A percentile compares a stretch with the other conserved stretches of the same genome.
Conservation (phyloP, 2,888 invertebrate genomes). For the Cenopis cana region DNA sequence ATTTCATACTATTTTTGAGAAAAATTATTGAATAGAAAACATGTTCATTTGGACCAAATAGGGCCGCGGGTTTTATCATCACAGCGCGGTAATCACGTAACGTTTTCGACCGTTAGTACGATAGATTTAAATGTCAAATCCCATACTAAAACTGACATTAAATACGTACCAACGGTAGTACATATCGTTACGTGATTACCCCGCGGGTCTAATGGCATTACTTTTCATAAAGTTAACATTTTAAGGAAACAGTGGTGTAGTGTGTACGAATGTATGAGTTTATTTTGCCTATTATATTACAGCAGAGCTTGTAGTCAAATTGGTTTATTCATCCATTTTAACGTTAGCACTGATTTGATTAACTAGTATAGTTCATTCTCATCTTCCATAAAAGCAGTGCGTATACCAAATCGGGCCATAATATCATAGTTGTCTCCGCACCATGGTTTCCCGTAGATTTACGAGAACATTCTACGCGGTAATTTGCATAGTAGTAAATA, state of each 20-base stretch:
- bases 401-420: slow-evolving; percentile 49
- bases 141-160: no score
- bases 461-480: slow-evolving; percentile 64
- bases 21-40: no score
- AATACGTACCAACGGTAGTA: no score
- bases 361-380: slow-evolving; percentile 9
- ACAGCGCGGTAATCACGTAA: no score
- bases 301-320: no score
- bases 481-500: slow-evolving; percentile 75
- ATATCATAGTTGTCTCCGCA: slow-evolving; percentile 65
- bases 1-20: no score
- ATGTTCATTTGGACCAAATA: no score
- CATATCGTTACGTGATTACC: neutral
- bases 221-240: neutral
- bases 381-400: slow-evolving; percentile 26
- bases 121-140: no score
- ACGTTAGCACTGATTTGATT: slow-evolving; percentile 1
- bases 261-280: neutral
- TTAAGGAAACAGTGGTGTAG: neutral
- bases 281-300: neutral
- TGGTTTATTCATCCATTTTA: neutral
- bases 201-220: neutral
- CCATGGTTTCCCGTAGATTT: slow-evolving; percentile 61
- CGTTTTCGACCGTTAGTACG: no score
- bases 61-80: no score